Base-by-base conservation (phyloP, 1,140 invertebrate species). In the Heterodera carotae region DNA sequence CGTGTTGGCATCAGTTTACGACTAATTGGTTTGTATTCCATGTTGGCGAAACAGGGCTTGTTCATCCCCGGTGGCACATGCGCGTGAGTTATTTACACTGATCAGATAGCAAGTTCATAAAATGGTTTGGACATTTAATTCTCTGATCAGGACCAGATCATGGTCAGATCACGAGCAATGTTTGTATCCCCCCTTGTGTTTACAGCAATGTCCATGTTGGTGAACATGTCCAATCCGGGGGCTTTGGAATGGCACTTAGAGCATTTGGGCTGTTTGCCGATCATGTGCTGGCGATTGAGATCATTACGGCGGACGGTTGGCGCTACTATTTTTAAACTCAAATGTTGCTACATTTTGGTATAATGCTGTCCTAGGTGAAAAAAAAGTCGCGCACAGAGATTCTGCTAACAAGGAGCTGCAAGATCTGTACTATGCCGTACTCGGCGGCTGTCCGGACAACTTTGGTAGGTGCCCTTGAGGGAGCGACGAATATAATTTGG, bases 401-500 rank as follows among this genome's bases (percentile, higher is more conserved):
- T 56, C 48, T 15, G 22, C 12, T 22, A 18, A 56, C 22, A 4
- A 22, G 48, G 5, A 56, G 15, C 1, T 22, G 22, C 48, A 18
- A 5, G 48, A 56, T 0, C 48, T 56, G 48, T 68, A 68, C 66
- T 68, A 68, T 68, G 66, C 66, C 33, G 33, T 68, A 22, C 66
- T 68, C 39, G 66, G 66, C 15, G 66, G 66, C 66, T 22, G 66
- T n/a, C 66, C 66, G 33, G 66, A 22, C n/a, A 68, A 68, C 66
- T 25, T 68, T 22, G 66, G 66, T 68, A n/a, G n/a, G n/a, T n/a
- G n/a, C n/a, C n/a, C n/a, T n/a, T n/a, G n/a, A n/a, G n/a, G n/a
- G n/a, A n/a, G n/a, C n/a, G n/a, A n/a, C n/a, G n/a, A n/a, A n/a
- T n/a, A n/a, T n/a, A n/a, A n/a, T n/a, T n/a, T n/a, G n/a, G n/a